Evolutionary conservation across 2,797 vertebrate species (phyloP), one percentile per base, ranked within the genome.

Genomic region (Dendrocincla fuliginosa): DNA sequence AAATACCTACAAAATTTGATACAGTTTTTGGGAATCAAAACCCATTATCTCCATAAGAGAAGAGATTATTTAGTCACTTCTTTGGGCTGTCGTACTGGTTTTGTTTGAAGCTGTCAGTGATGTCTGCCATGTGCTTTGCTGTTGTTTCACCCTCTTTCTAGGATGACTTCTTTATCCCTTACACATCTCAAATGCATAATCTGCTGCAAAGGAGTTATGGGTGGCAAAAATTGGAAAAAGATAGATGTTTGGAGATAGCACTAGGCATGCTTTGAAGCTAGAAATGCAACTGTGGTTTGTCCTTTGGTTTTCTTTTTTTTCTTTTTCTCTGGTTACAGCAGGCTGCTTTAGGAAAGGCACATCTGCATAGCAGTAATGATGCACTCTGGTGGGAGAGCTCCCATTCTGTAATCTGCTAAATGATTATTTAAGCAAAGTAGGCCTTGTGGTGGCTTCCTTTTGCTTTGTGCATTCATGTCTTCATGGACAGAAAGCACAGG

Each of bases 11-110:
- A 89, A 64, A 94, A 97, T 93, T 95, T 50, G 41, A 92, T 93
- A 90, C 61, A 88, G 76, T 92, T 94, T 94, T 77, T 5, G 70
- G 65, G 76, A 90, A 87, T 97, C 59, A 94, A 97, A 97, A 70
- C 42, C 37, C 81, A 80, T 97, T 86, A 68, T 87, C 84, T 87
- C 67, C 84, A 76, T 87, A 84, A 87, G 76, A 90, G 87, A 93
- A 77, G 77, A 94, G 92, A 91, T 91, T 95, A 82, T 69, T 95
- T 85, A 49, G 68, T 89, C 86, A 39, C 79, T 96, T 78, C 78
- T 87, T 85, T 50, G 49, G 37, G 35, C 84, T 87, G 61, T 74
- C 0, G 0, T 56, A 11, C 33, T 69, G 84, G 52, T 44, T 68
- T 70, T 84, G 25, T 71, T 90, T 94, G 75, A 95, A 85, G 71